phyloP scores from a whole-genome alignment of 1,140 invertebrate species.

The Drosophila saltans region DNA sequence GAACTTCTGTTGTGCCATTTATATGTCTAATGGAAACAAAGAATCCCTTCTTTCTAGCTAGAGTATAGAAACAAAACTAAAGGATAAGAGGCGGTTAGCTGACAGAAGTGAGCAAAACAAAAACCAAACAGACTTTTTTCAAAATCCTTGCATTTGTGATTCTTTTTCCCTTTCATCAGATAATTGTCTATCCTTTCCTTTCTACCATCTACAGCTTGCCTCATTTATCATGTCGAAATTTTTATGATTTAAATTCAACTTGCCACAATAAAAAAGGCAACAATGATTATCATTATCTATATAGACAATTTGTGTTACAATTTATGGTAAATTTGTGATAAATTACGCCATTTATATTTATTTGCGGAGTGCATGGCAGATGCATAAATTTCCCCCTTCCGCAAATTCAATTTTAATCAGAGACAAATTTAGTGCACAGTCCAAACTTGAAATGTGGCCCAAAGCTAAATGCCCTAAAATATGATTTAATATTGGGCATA shows the following conservation, averaged over 20 bases:
- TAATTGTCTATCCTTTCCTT: background rate
- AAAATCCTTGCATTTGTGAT: conserved; percentile 11
- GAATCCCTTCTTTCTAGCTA: background rate
- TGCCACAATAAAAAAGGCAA: conserved; percentile 25
- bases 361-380: conserved; percentile 36
- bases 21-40: conserved; percentile 1
- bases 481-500: conserved; percentile 16
- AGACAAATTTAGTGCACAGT: conserved; percentile 3
- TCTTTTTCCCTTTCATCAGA: conserved; percentile 19
- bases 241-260: conserved; percentile 57
- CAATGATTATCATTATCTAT: conserved; percentile 1
- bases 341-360: conserved; percentile 53
- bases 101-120: conserved; percentile 3
- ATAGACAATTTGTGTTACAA: conserved; percentile 23
- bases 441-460: background rate
- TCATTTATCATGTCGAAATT: conserved; percentile 70
- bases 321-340: conserved; percentile 66
- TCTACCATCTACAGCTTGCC: conserved; percentile 2
- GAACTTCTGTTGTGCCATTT: no score
- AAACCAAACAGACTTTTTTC: background rate
- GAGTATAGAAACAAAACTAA: background rate
- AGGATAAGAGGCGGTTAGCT: background rate
- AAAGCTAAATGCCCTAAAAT: background rate
- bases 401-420: conserved; percentile 6
- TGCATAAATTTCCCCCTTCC: background rate